These are phyloP conservation scores for Sinocyclocheilus anshuiensis DNA, from an alignment of 2,113 vertebrate genomes.

Conservation along the genomic window DNA sequence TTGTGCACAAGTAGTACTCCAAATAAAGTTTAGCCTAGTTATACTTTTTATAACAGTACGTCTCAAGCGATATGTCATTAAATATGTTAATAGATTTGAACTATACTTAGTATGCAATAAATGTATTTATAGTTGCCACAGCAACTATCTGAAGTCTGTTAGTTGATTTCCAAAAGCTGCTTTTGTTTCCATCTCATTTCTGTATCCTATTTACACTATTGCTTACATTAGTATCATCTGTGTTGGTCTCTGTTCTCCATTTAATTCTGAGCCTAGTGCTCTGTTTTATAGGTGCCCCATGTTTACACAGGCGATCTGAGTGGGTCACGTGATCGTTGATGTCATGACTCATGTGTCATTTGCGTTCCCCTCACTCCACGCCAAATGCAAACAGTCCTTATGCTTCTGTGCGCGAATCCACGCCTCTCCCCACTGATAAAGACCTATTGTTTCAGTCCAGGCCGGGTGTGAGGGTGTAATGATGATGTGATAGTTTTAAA, in stretches of 20 bases:
- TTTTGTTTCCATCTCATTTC: not conserved
- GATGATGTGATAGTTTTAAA: not conserved
- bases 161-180: not conserved
- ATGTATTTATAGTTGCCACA: not conserved
- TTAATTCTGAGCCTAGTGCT: not conserved
- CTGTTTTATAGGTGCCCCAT: not conserved
- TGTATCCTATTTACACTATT: not conserved
- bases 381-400: conserved; percentile 52
- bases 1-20: not conserved
- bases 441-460: conserved; percentile 30
- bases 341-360: conserved; percentile 38
- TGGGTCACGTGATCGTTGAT: conserved; percentile 20
- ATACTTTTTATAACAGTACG: too few relatives aligned
- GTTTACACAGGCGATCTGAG: conserved; percentile 44
- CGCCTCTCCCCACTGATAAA: conserved; percentile 17
- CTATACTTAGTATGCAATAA: too few relatives aligned
- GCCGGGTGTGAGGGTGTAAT: conserved; percentile 5
- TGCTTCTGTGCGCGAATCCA: conserved; percentile 7
- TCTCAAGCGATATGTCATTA: too few relatives aligned
- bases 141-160: not conserved
- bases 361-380: conserved; percentile 31
- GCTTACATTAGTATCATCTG: not conserved
- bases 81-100: too few relatives aligned
- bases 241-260: not conserved
- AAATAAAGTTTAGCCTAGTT: too few relatives aligned